Percentiles rank a stretch among this genome's conserved stretches.
Conservation (phyloP, 2,113 vertebrate species). For the Cisticola juncidis region DNA sequence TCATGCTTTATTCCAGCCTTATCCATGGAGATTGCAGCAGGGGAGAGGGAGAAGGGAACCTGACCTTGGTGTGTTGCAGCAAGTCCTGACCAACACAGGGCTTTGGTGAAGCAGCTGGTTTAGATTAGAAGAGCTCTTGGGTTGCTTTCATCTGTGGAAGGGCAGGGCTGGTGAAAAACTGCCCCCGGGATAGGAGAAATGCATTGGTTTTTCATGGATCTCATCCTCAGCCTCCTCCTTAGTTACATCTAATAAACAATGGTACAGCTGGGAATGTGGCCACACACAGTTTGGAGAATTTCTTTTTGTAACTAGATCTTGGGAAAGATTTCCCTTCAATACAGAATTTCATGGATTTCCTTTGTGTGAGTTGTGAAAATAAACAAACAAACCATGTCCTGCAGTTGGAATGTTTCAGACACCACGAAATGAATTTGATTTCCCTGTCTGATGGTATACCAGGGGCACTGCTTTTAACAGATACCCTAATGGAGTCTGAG, state of each 20-base stretch:
- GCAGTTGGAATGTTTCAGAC: slow-evolving; percentile 14
- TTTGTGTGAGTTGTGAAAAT: slow-evolving; percentile 39
- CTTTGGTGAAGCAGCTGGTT: slow-evolving; percentile 28
- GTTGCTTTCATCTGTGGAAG: slow-evolving; percentile 49
- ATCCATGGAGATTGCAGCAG: rapidly evolving
- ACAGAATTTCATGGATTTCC: slow-evolving; percentile 45
- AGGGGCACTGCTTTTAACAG: background rate
- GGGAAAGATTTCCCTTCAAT: slow-evolving; percentile 43
- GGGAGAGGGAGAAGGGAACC: background rate
- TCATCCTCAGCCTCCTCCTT: slow-evolving; percentile 36
- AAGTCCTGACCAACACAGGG: background rate
- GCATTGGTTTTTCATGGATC: background rate
- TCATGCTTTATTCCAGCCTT: rapidly evolving
- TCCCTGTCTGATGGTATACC: background rate
- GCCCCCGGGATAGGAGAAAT: slow-evolving; percentile 38
- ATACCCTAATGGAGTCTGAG: background rate
- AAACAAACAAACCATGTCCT: slow-evolving; percentile 41
- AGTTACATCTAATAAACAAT: slow-evolving; percentile 45
- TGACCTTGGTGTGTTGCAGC: background rate
- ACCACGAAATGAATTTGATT: slow-evolving; percentile 21
- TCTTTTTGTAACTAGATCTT: slow-evolving; percentile 55
- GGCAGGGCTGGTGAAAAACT: slow-evolving; percentile 29
- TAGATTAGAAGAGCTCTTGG: slow-evolving; percentile 5
- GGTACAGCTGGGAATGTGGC: slow-evolving; percentile 56
- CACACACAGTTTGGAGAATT: slow-evolving; percentile 43